These are phyloP conservation scores for Rhinoderma darwinii DNA, from an alignment of 2,113 vertebrate genomes.

Conservation along the genomic window DNA sequence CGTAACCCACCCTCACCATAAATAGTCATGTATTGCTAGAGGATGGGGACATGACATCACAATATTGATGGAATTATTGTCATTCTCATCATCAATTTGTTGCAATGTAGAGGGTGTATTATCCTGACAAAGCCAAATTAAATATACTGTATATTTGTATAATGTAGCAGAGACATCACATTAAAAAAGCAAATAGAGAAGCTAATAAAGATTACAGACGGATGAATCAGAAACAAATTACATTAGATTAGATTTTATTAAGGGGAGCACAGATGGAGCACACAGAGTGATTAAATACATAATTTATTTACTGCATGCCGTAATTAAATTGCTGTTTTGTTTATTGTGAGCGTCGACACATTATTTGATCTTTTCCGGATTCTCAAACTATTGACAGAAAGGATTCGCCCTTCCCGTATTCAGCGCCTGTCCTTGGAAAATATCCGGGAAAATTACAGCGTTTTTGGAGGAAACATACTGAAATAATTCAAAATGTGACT, in stretches of 20 bases:
- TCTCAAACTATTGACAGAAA: background rate
- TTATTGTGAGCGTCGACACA: background rate
- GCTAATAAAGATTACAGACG: conserved; percentile 42
- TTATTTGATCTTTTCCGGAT: conserved; percentile 16
- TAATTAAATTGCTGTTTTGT: conserved; percentile 49
- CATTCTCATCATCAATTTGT: background rate
- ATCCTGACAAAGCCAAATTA: conserved; percentile 6
- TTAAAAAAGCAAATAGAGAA: conserved; percentile 37
- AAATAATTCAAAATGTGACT: background rate
- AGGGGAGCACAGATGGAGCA: conserved; percentile 46
- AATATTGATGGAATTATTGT: background rate
- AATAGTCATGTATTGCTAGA: background rate
- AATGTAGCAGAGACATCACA: conserved; percentile 46
- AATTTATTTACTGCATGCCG: conserved; percentile 51
- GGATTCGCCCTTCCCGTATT: background rate
- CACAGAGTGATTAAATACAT: conserved; percentile 48
- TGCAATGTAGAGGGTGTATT: background rate
- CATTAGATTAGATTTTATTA: conserved; percentile 38
- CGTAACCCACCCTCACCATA: background rate
- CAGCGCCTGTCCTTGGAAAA: background rate
- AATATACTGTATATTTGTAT: conserved; percentile 21
- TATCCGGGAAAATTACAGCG: background rate
- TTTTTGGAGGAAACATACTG: background rate
- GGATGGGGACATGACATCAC: background rate
- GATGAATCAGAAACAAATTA: conserved; percentile 44